These are phyloP conservation scores for Thalassaphorura encarpata DNA, from an alignment of 1,140 invertebrate genomes.

Conservation along the genomic window DNA sequence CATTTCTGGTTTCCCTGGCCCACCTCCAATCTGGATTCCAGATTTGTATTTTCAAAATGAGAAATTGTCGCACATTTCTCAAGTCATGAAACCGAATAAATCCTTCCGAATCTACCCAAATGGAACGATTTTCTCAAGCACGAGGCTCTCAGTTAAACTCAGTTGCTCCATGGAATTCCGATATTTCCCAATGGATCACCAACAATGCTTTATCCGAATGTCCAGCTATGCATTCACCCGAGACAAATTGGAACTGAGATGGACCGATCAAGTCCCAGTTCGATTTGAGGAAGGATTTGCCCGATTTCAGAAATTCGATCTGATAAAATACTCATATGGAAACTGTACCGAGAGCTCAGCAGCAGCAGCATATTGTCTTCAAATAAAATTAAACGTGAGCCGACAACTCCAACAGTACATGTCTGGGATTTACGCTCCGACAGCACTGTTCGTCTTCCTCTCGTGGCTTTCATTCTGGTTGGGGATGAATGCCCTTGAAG, in stretches of 20 bases:
- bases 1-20: neutral
- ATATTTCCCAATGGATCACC: constrained; percentile 42
- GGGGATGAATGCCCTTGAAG: constrained; percentile 45
- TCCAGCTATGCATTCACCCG: constrained; percentile 40
- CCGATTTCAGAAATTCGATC: neutral
- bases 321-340: neutral
- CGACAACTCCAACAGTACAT: constrained; percentile 48
- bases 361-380: constrained; percentile 45
- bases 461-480: constrained; percentile 49
- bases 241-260: constrained; percentile 35
- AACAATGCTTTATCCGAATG: constrained; percentile 41
- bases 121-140: constrained; percentile 41
- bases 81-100: constrained; percentile 40
- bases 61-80: constrained; percentile 43
- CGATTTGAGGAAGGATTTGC: neutral
- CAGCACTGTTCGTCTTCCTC: constrained; percentile 47
- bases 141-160: constrained; percentile 39
- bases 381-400: constrained; percentile 42
- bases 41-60: constrained; percentile 46
- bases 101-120: constrained; percentile 42
- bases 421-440: constrained; percentile 45
- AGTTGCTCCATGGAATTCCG: constrained; percentile 43
- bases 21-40: constrained; percentile 43
- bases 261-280: constrained; percentile 60
- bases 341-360: constrained; percentile 35